Evolutionary conservation across 1,140 invertebrate species (phyloP), one percentile per base, ranked within the genome.

Genomic region (Aleiodes sp.): DNA sequence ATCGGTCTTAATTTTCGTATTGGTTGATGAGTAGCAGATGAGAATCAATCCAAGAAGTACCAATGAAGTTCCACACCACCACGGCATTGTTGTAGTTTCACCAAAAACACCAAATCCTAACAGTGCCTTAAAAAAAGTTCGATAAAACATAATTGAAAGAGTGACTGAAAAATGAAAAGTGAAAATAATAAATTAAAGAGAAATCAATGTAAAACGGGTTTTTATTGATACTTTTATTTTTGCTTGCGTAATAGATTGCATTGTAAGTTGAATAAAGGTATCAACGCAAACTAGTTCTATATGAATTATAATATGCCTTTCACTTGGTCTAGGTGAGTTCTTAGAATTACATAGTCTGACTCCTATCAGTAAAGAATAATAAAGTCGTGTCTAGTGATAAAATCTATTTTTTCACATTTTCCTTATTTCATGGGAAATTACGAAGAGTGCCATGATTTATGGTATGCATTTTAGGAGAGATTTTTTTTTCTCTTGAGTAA

Each of bases 11-110:
- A 29, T 65, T 33, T 31, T 19, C 35, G 43, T 29, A 16, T 24
- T 10, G 12, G 43, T n/a, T 26, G 79, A 75, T 41, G 71, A 56
- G 61, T 73, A 68, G 67, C 78, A 80, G 2, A 89, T 82, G 29
- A 89, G 72, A 10, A 87, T 68, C 12, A 90, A 76, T 16, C 89
- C 89, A 1, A 86, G 65, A 1, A 88, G 76, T 35, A 90, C 87
- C 28, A 89, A 75, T 9, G 80, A 76, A 29, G 87, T 87, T 2
- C 89, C 88, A 12, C 76, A 77, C 88, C 88, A 90, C 88, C 88
- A 90, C 35, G 67, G 71, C 16, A 88, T 37, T 4, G 88, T 86
- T 0, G 87, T 87, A 0, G 76, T 76, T 74, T 90, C 89, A 46
- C 83, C 80, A 74, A 90, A 90, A n/a, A 88, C 46, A 6, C 86